These are phyloP conservation scores for Leuciscus waleckii DNA, from an alignment of 2,797 vertebrate genomes.

Conservation along the genomic window DNA sequence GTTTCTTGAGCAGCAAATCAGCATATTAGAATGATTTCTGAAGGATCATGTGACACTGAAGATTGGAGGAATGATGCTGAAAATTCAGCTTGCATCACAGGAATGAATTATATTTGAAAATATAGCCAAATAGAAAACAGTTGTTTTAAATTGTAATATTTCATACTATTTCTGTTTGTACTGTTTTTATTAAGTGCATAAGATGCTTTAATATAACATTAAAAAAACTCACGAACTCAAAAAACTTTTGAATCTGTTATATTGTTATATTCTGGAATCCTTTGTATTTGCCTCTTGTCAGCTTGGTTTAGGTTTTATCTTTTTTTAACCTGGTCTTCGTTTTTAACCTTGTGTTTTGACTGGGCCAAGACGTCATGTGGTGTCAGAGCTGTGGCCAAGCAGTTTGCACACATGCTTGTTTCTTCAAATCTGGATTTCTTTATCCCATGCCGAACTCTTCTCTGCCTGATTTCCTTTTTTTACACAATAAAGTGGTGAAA, in stretches of 20 bases:
- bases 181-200: not conserved
- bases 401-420: not conserved
- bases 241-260: too few relatives aligned
- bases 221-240: too few relatives aligned
- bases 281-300: too few relatives aligned
- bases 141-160: not conserved
- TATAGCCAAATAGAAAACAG: too few relatives aligned
- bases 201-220: too few relatives aligned
- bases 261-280: too few relatives aligned
- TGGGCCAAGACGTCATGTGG: not conserved
- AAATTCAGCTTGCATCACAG: too few relatives aligned
- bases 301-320: too few relatives aligned
- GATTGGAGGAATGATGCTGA: too few relatives aligned
- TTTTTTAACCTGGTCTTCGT: too few relatives aligned
- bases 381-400: not conserved
- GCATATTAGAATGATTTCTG: too few relatives aligned
- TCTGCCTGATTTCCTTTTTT: not conserved
- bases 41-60: not conserved
- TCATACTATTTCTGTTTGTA: not conserved
- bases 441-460: not conserved
- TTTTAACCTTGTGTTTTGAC: not conserved
- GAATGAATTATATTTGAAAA: too few relatives aligned
- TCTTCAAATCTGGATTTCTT: conserved; percentile 5
- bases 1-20: not conserved
- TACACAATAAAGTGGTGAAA: not conserved